phyloP scores from a whole-genome alignment of 2,113 vertebrate species.

The Isurus oxyrinchus region DNA sequence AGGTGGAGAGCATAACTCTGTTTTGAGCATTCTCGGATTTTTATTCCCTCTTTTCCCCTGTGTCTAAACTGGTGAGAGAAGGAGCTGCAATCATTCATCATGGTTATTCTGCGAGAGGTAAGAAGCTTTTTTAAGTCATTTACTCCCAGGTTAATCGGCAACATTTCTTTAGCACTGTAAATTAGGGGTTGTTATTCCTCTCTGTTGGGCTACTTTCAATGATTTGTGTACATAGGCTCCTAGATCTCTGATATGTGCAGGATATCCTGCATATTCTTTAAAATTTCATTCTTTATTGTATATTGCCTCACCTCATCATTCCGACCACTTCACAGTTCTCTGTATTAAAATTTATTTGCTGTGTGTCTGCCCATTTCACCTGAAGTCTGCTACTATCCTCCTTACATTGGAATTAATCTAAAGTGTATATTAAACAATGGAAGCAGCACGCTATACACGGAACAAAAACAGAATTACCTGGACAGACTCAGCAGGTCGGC shows the following conservation, averaged over 20 bases:
- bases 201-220: too few species aligned
- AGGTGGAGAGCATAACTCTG: background rate
- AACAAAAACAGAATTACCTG: too few species aligned
- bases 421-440: too few species aligned
- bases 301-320: background rate
- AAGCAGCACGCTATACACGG: too few species aligned
- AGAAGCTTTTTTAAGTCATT: background rate
- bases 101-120: conserved; percentile 12
- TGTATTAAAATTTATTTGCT: background rate
- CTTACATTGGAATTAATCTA: background rate
- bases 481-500: too few species aligned
- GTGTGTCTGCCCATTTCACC: background rate
- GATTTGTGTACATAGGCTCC: too few species aligned
- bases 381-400: background rate
- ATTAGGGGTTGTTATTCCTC: too few species aligned
- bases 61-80: background rate
- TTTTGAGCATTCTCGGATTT: background rate
- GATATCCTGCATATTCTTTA: too few species aligned
- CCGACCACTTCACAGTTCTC: background rate
- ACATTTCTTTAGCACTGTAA: background rate
- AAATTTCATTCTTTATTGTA: too few species aligned
- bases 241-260: too few species aligned
- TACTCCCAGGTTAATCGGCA: background rate
- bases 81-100: background rate
- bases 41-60: background rate